Base-by-base conservation (phyloP, 2,888 invertebrate species). In the Heliconius hortense region DNA sequence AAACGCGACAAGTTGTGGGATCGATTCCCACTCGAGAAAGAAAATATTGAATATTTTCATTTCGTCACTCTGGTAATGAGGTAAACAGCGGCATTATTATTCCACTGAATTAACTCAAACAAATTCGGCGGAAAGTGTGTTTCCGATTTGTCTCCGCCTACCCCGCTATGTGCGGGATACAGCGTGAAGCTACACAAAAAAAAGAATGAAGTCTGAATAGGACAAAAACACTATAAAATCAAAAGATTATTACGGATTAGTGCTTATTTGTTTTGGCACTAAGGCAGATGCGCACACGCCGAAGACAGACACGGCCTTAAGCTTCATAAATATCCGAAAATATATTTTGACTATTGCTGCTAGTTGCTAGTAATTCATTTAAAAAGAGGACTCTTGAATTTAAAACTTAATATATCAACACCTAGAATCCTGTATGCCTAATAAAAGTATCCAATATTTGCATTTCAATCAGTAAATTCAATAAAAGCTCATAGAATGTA, bases 181-280 rank as follows among this genome's bases (percentile, higher is more conserved):
- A 48, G 18, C 18, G 18, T 18, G 18, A 48, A 48, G 48, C 48
- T 7, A 48, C 0, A 18, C 4, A 48, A 43, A 48, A 39, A 39
- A 71, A 1, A 35, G 31, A 35, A 35, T 35, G 0, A 35, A 35
- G n/a, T 21, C 24, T 26, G 18, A 74, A 77, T 78, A 35, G 39
- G 53, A 59, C 31, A 75, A 75, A 72, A 79, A 72, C 72, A 74
- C 35, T 66, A 48, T 48, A 59, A 74, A 69, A 73, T 60, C 26
- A 15, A 39, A 59, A 72, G 71, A 72, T 63, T 74, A 81, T 80
- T 77, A 78, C 82, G 82, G 83, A 86, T 82, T 82, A 84, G 83
- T 84, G 90, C 86, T 90, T 93, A 91, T 93, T 93, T 93, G 90
- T 90, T 87, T 93, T 93, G 92, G 92, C 92, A 83, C 86, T 82